phyloP scores from a whole-genome alignment of 2,888 invertebrate species.

The Trichacis sp. region DNA sequence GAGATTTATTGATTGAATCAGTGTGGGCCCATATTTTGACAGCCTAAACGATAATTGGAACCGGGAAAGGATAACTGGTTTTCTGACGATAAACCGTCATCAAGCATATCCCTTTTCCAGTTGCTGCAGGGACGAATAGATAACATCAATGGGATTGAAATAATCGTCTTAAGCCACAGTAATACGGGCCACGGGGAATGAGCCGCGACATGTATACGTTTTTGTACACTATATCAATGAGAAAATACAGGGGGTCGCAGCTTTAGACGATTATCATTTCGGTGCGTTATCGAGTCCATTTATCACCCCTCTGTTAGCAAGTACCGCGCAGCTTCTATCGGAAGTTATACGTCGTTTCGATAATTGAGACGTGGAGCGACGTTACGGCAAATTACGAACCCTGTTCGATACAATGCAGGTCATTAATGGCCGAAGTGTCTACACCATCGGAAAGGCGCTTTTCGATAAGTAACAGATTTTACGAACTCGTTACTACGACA shows the following conservation, averaged over 20 bases:
- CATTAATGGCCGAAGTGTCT: neutral
- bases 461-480: no score
- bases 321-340: constrained; percentile 22
- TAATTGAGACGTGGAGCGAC: constrained; percentile 64
- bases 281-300: constrained; percentile 55
- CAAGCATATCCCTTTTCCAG: neutral
- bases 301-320: constrained; percentile 47
- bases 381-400: constrained; percentile 48
- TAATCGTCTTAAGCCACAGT: constrained; percentile 40
- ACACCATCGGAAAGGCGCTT: neutral
- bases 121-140: constrained; percentile 46
- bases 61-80: neutral
- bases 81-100: neutral
- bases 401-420: constrained; percentile 8
- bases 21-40: neutral
- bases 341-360: constrained; percentile 39
- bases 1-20: no score
- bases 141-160: constrained; percentile 51
- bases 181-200: constrained; percentile 24
- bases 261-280: constrained; percentile 54
- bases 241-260: constrained; percentile 26
- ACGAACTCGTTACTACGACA: no score
- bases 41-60: neutral
- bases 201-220: constrained; percentile 22
- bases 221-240: constrained; percentile 29